Evolutionary conservation across 2,797 vertebrate genomes (phyloP), one percentile per base, ranked within the genome.

Genomic region (Aselliscus stoliczkanus): DNA sequence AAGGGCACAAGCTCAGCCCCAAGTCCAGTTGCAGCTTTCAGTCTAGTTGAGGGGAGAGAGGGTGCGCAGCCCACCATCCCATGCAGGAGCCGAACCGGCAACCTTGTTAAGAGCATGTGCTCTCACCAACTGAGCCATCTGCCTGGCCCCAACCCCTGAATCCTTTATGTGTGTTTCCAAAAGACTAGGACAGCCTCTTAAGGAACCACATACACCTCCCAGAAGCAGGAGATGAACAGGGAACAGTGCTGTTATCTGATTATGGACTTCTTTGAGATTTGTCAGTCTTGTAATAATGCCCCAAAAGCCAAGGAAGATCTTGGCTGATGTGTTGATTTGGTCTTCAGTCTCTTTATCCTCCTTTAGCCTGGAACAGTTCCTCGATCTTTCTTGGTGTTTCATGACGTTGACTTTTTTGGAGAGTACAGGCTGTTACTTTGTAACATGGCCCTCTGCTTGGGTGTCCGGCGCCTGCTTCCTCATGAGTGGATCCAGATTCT

Each of bases 311-410:
- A 73, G 85, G 58, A 15, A 58, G 37, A 21, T 23, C 20, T n/a
- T 10, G 27, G 77, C 42, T 54, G 25, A 2, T 2, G 0, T 1
- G 29, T 29, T 18, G 54, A 15, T 25, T 79, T 72, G 0, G 5
- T 34, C 58, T 60, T 47, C 50, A 2, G 52, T 20, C 25, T 50
- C 42, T 73, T 31, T 60, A 17, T 20, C n/a, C 12, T 44, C 8
- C 50, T 27, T 18, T 25, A 0, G 0, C n/a, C n/a, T 0, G 50
- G 58, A 64, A 27, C 6, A 25, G 2, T 64, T n/a, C 42, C 72
- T 56, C 70, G 0, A 0, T 2, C 72, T 90, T 42, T 20, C 47
- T 25, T 25, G 13, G 29, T 12, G 81, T 64, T 69, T 44, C 25
- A 0, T 34, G 8, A 2, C 17, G 0, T 12, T 47, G 62, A 58